Evolutionary conservation across 2,797 vertebrate species (phyloP).

Genomic region (Epinephelus malabaricus): DNA sequence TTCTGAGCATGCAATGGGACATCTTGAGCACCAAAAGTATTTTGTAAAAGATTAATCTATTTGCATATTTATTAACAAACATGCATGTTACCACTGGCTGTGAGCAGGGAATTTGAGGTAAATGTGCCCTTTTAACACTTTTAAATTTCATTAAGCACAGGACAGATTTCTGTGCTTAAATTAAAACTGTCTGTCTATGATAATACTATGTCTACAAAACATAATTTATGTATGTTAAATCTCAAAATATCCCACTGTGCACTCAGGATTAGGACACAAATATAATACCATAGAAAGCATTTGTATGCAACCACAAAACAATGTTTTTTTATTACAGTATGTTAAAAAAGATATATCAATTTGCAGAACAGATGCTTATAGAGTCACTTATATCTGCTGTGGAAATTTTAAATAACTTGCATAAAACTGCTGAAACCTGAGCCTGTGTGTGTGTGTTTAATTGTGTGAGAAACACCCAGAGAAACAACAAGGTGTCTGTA

Average conservation of each 20-base stretch:
- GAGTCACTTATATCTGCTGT: conserved; percentile 13
- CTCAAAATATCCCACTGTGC: background rate
- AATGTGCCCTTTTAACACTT: too few species aligned
- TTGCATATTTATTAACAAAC: background rate
- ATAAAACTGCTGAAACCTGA: conserved; percentile 7
- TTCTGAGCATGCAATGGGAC: background rate
- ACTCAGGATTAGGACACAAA: background rate
- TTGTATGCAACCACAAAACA: conserved; percentile 16
- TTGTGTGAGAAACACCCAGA: background rate
- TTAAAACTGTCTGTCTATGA: background rate
- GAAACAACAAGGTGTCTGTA: conserved; percentile 16
- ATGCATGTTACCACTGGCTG: background rate
- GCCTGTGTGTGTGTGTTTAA: too few species aligned
- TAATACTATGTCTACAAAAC: background rate
- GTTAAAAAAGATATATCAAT: background rate
- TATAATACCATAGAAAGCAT: background rate
- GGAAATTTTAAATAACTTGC: conserved; percentile 14
- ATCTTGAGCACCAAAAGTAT: too few species aligned
- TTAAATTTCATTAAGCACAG: too few species aligned
- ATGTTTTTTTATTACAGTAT: conserved; percentile 11
- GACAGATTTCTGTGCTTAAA: background rate
- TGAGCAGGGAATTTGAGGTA: background rate
- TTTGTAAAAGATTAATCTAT: background rate
- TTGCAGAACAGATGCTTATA: conserved; percentile 4
- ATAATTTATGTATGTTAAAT: background rate